Evolutionary conservation across 1,140 invertebrate species (phyloP).

Genomic region (Drosophila arizonae): DNA sequence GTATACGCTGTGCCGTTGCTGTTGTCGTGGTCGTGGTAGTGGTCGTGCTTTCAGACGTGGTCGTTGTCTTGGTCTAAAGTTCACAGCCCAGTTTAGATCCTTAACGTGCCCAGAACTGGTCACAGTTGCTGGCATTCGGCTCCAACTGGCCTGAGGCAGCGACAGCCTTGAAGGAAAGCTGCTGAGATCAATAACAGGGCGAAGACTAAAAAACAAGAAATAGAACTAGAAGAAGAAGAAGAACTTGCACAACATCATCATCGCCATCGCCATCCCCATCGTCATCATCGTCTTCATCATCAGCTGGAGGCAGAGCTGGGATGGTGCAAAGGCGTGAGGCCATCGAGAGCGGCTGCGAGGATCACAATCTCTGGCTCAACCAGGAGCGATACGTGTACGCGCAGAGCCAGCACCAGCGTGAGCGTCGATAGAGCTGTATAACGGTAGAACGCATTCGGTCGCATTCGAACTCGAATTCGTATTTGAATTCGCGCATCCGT

Average conservation of each 20-base stretch:
- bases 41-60: not conserved
- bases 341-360: constrained; percentile 52
- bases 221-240: not conserved
- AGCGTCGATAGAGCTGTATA: not conserved
- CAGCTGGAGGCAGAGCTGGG: constrained; percentile 46
- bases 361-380: constrained; percentile 49
- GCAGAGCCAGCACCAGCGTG: constrained; percentile 61
- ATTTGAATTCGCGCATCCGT: constrained; percentile 12
- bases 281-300: not conserved
- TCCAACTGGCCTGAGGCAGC: constrained; percentile 1
- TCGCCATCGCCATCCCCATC: not conserved
- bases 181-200: not conserved
- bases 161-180: constrained; percentile 30
- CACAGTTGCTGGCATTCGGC: constrained; percentile 1
- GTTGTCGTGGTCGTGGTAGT: not conserved
- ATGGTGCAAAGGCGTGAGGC: constrained; percentile 57
- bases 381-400: constrained; percentile 66
- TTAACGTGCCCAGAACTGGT: constrained; percentile 13
- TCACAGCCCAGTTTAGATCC: constrained; percentile 21
- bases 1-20: constrained; percentile 15
- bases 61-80: constrained; percentile 14
- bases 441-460: not conserved
- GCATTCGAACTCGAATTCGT: not conserved
- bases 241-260: not conserved
- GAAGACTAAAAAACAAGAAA: not conserved